Evolutionary conservation across 1,140 invertebrate species (phyloP), one percentile per base, ranked within the genome.

Genomic region (Hylyphantes graminicola): DNA sequence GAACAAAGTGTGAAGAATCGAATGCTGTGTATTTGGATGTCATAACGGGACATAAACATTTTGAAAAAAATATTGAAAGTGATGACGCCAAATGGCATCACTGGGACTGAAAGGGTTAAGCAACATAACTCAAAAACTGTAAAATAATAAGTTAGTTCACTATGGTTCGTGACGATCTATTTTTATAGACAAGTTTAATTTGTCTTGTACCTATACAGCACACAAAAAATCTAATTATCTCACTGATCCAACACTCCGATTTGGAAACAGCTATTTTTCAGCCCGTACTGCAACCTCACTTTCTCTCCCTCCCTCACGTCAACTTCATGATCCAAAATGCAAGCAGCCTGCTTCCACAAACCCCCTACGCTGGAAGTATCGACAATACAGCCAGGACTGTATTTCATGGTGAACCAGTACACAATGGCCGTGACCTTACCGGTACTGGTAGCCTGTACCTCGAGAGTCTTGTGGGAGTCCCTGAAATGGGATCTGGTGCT

Each of bases 211-310:
- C 35, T 5, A 2, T 35, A 35, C 35, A 35, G 5, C 35, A 35
- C 35, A 35, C 35, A 35, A 35, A 35, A 51, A 17, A 12, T 70
- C 19, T 5, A 7, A 59, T 17, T 17, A 70, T 7, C 19, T 50
- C 17, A 70, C 5, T 67, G 61, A 54, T 67, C 51, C 13, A 12
- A 54, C 65, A 83, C 15, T 13, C 72, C 80, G 65, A 83, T 75
- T 17, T 83, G 80, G 12, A 83, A 65, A 35, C 80, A 83, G 19
- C 82, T 74, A 54, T 85, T 85, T 72, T 85, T 85, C 4, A 77
- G 57, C 15, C 74, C 72, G 15, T 74, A 85, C 8, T 77, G 65
- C 5, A 85, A 65, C 17, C 50, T 13, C 13, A 85, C 15, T 59
- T 78, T 79, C n/a, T 79, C 68, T 9, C 76, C 84, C 51, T 74